phyloP scores from a whole-genome alignment of 2,113 vertebrate species.

The Stigmatopora argus region DNA sequence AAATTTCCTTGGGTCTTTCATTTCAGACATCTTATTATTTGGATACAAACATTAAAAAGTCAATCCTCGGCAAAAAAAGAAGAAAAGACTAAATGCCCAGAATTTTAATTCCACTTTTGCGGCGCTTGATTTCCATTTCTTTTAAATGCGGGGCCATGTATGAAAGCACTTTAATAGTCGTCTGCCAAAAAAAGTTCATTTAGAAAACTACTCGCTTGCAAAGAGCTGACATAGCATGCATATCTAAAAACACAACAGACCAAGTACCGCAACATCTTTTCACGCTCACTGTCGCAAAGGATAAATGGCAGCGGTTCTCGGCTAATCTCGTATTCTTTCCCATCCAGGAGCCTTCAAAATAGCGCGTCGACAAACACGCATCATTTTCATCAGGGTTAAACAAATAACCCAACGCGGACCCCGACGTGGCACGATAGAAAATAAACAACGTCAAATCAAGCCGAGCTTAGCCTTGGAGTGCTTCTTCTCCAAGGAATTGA shows the following conservation, averaged over 20 bases:
- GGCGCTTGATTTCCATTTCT: neutral
- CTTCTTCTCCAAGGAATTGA: neutral
- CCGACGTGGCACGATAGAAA: neutral
- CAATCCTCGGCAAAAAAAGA: neutral
- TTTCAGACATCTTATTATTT: neutral
- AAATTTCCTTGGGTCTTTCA: neutral
- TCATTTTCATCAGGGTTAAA: neutral
- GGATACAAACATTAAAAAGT: neutral
- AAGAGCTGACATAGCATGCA: neutral
- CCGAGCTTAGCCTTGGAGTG: too few species aligned
- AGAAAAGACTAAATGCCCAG: neutral
- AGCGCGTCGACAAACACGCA: neutral
- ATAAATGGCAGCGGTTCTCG: neutral
- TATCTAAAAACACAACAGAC: neutral
- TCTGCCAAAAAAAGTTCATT: neutral
- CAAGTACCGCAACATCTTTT: neutral
- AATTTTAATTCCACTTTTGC: neutral
- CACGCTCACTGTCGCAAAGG: neutral
- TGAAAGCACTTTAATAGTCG: neutral
- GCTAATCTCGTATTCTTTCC: neutral
- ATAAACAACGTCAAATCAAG: neutral
- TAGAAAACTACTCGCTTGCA: too few species aligned
- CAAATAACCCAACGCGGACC: neutral
- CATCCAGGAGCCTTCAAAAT: neutral
- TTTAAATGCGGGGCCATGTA: neutral